Base-by-base conservation (phyloP, 1,140 invertebrate genomes). In the Drosophila obscura region DNA sequence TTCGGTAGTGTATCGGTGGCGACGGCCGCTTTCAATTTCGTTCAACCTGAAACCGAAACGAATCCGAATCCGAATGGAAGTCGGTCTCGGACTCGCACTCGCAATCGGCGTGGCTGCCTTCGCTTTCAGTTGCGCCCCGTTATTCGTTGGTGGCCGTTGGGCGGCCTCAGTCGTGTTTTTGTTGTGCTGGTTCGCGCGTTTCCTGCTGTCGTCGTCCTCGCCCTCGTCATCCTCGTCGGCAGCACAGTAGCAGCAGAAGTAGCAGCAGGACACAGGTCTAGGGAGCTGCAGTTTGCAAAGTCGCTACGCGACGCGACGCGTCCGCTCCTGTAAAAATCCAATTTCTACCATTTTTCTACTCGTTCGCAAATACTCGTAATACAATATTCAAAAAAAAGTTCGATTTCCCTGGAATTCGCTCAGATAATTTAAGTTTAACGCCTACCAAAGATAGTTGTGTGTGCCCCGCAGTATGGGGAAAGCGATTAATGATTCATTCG, bases 121-220 rank as follows among this genome's bases (percentile, higher is more conserved):
- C 75, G 82, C 83, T 88, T 87, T 87, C 82, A 88, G 82, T 87
- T 82, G 87, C 83, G 71, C 60, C 62, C 65, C 61, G 81, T 82
- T 66, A 85, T 78, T 76, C 82, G 69, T 88, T 78, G 83, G 78
- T 88, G 82, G 83, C 82, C 75, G 84, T 82, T 88, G 83, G 83
- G 74, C 83, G 83, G 79, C 79, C 79, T 87, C 83, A 87, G 83
- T 87, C 84, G 83, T 87, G 79, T 88, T 87, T 87, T 87, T 87
- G 83, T 87, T 87, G 83, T 88, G 73, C 65, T 65, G 67, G 72
- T 74, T 79, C 73, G 83, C 76, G 83, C 72, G 83, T 87, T 71
- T 87, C 65, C 80, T 77, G 74, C 75, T 77, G 79, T 65, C 46
- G 78, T 69, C 65, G 73, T 51, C 68, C 51, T 76, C 62, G 56